Percentiles rank a stretch among this genome's conserved stretches.
These are phyloP conservation scores for Carduelis carduelis DNA, from an alignment of 2,797 vertebrate genomes.

Conservation along the genomic window DNA sequence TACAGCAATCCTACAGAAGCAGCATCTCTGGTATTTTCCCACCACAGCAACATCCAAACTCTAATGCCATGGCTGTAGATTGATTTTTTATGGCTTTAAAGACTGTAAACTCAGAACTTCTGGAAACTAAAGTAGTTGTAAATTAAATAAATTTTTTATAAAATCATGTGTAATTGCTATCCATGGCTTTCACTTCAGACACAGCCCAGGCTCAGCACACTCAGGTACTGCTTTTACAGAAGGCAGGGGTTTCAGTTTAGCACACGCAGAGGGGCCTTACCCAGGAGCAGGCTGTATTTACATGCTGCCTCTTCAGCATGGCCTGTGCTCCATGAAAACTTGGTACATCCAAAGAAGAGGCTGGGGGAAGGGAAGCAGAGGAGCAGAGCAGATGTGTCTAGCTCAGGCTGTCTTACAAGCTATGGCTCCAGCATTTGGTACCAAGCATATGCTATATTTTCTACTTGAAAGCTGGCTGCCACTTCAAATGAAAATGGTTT, in stretches of 20 bases:
- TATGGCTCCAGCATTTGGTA: not conserved
- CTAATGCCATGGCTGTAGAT: not conserved
- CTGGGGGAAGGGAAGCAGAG: not conserved
- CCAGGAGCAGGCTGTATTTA: not conserved
- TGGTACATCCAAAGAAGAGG: not conserved
- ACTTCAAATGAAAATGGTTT: conserved; percentile 13
- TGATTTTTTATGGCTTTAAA: conserved; percentile 19
- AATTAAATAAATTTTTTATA: not conserved
- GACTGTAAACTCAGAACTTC: not conserved
- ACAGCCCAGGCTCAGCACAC: not conserved
- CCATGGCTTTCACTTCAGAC: not conserved
- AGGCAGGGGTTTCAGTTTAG: not conserved
- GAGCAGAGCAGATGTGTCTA: not conserved
- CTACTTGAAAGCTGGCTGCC: conserved; percentile 31
- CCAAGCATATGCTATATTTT: not conserved
- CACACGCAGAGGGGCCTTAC: fast-evolving
- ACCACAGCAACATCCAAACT: not conserved
- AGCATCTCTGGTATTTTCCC: not conserved
- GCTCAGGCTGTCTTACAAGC: not conserved
- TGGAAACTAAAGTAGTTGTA: not conserved
- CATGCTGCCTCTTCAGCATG: not conserved
- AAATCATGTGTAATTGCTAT: not conserved
- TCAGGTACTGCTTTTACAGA: not conserved
- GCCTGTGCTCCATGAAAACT: not conserved
- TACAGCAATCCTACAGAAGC: not conserved